These are phyloP conservation scores for Iselma pallidipennis DNA, from an alignment of 2,888 invertebrate species.

Conservation along the genomic window DNA sequence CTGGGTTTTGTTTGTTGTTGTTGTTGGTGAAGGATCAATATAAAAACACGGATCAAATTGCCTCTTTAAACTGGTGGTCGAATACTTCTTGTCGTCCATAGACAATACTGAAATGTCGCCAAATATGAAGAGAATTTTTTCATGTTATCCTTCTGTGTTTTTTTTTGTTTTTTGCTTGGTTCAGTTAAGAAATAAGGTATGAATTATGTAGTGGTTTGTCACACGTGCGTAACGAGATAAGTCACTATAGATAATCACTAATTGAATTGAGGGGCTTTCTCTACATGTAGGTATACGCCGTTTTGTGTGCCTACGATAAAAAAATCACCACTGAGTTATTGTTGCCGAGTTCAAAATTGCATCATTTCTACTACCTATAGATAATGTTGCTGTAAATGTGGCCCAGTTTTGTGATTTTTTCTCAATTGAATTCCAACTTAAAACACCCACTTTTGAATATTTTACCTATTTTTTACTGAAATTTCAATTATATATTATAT, in stretches of 20 bases:
- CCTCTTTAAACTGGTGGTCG: conserved; percentile 20
- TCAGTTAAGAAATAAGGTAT: too few relatives aligned
- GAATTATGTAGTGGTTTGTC: not conserved
- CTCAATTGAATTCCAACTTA: not conserved
- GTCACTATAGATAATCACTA: conserved; percentile 39
- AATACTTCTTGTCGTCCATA: not conserved
- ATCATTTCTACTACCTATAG: not conserved
- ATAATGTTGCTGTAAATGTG: not conserved
- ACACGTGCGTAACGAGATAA: conserved; percentile 31
- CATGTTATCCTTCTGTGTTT: too few relatives aligned
- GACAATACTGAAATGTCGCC: too few relatives aligned
- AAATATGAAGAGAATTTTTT: too few relatives aligned
- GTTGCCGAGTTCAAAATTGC: not conserved
- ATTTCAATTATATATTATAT: not conserved
- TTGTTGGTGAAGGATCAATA: not conserved
- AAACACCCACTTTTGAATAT: conserved; percentile 1
- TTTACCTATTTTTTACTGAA: not conserved
- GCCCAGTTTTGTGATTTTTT: not conserved
- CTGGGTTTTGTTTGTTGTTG: not conserved
- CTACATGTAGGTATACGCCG: conserved; percentile 26
- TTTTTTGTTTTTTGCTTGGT: too few relatives aligned
- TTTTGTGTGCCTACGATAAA: conserved; percentile 12
- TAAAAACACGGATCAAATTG: conserved; percentile 27
- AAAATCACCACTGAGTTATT: not conserved
- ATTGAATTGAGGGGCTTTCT: conserved; percentile 44